phyloP scores from a whole-genome alignment of 2,888 invertebrate genomes.

The Apocheima hispidaria region DNA sequence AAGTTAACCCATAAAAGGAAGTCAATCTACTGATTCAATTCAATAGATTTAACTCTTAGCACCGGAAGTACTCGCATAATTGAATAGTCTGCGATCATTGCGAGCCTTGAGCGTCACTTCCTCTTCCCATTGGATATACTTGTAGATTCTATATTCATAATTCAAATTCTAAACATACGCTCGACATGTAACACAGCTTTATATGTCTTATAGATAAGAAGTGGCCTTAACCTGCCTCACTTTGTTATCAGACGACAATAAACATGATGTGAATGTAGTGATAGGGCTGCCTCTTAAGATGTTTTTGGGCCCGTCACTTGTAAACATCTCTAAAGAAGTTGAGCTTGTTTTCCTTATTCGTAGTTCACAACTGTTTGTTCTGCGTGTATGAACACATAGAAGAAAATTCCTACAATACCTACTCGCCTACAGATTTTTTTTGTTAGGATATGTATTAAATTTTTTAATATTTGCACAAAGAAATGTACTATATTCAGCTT shows the following conservation, averaged over 20 bases:
- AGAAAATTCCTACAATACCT: neutral
- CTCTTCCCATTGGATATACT: conserved; percentile 27
- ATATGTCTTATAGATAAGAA: conserved; percentile 58
- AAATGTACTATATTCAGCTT: too few relatives aligned
- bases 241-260: conserved; percentile 64
- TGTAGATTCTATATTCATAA: conserved; percentile 23
- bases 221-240: conserved; percentile 68
- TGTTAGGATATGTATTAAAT: neutral
- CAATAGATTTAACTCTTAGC: conserved; percentile 40
- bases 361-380: neutral
- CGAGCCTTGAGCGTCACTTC: conserved; percentile 42
- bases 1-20: conserved; percentile 32
- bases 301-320: conserved; percentile 11
- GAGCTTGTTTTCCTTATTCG: conserved; percentile 23
- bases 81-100: conserved; percentile 43
- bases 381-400: neutral
- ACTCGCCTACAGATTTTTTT: too few relatives aligned
- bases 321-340: conserved; percentile 11
- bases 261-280: conserved; percentile 50
- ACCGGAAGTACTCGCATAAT: conserved; percentile 44
- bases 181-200: conserved; percentile 12
- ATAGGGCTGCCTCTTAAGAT: conserved; percentile 43
- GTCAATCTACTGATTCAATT: conserved; percentile 36
- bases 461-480: neutral
- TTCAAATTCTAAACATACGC: conserved; percentile 23